Percentiles rank a stretch among this genome's conserved stretches.
Evolutionary conservation across 2,888 invertebrate species (phyloP).

Genomic region (Limnephilus lunatus): DNA sequence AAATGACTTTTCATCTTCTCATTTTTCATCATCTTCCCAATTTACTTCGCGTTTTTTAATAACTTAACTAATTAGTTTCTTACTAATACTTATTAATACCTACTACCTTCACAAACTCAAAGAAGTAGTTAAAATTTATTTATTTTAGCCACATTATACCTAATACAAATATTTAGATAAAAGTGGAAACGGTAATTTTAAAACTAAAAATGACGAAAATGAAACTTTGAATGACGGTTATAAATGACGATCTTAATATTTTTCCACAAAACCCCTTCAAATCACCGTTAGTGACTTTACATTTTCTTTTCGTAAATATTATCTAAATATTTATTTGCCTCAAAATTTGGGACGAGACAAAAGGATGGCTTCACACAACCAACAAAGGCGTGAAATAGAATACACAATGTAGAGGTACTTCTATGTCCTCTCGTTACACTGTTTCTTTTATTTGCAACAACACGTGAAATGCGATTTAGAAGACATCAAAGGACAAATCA

Average conservation of each 20-base stretch:
- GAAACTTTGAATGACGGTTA: neutral
- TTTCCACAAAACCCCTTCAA: neutral
- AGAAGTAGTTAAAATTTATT: too few species aligned
- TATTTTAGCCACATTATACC: too few species aligned
- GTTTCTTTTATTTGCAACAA: conserved; percentile 62
- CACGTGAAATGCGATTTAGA: conserved; percentile 64
- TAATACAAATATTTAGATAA: too few species aligned
- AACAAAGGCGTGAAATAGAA: neutral
- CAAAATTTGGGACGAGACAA: neutral
- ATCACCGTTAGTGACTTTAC: neutral
- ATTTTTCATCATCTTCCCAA: too few species aligned
- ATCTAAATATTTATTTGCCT: neutral
- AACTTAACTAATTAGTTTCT: too few species aligned
- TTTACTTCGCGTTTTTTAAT: too few species aligned
- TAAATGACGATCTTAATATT: too few species aligned
- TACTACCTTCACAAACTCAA: too few species aligned
- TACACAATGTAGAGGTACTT: neutral
- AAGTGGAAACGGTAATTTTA: too few species aligned
- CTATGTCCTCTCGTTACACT: conserved; percentile 42
- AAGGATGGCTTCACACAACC: neutral
- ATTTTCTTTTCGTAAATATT: neutral
- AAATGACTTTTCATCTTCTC: too few species aligned
- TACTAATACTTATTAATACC: too few species aligned
- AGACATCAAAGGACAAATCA: conserved; percentile 63
- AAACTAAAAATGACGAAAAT: too few species aligned